Conservation (phyloP, 2,888 invertebrate species). For the Oligia latruncula region DNA sequence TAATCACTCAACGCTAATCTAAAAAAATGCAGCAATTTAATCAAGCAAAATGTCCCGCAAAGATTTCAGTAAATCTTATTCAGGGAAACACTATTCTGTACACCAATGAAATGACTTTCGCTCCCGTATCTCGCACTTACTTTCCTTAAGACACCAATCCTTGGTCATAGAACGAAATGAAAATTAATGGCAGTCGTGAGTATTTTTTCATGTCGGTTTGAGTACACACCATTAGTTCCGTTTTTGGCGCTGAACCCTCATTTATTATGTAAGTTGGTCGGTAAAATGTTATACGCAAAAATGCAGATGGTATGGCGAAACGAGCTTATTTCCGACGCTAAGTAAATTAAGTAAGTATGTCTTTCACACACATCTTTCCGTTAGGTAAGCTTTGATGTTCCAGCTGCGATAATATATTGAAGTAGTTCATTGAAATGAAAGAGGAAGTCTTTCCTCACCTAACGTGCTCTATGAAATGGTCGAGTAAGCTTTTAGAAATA, state of each 20-base stretch:
- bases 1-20: neutral
- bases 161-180: slow-evolving; percentile 87
- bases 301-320: slow-evolving; percentile 79
- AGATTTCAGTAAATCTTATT: slow-evolving; percentile 63
- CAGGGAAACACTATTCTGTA: slow-evolving; percentile 65
- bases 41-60: slow-evolving; percentile 43
- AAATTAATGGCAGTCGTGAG: slow-evolving; percentile 88
- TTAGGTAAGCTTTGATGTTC: slow-evolving; percentile 65
- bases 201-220: slow-evolving; percentile 90
- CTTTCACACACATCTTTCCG: slow-evolving; percentile 54
- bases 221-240: slow-evolving; percentile 89
- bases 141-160: slow-evolving; percentile 86
- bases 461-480: slow-evolving; percentile 11
- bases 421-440: slow-evolving; percentile 44
- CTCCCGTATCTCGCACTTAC: slow-evolving; percentile 71
- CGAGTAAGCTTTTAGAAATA: slow-evolving; percentile 46
- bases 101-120: slow-evolving; percentile 69
- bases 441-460: slow-evolving; percentile 30
- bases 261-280: slow-evolving; percentile 87
- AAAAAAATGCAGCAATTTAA: slow-evolving; percentile 35
- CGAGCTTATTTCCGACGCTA: slow-evolving; percentile 66
- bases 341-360: slow-evolving; percentile 65
- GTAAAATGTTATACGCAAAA: slow-evolving; percentile 78
- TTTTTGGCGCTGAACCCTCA: slow-evolving; percentile 87
- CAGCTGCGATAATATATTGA: slow-evolving; percentile 55